Conservation (phyloP, 2,113 vertebrate species). For the Phrynosoma platyrhinos region DNA sequence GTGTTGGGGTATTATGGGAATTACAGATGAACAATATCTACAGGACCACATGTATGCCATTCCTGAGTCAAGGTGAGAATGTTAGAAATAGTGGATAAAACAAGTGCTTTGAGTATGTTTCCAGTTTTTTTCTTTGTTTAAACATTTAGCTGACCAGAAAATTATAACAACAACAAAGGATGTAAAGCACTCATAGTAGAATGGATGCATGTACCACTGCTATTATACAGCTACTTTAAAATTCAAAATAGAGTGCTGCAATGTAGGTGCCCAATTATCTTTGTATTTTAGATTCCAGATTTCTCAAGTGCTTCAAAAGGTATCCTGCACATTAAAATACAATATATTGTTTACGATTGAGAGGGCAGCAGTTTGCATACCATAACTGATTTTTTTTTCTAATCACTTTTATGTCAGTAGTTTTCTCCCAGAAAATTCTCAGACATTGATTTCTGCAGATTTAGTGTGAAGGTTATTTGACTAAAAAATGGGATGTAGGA, state of each 20-base stretch:
- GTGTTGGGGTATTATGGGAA: neutral
- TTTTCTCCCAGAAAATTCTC: neutral
- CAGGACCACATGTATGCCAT: neutral
- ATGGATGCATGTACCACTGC: neutral
- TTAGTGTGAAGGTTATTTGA: neutral
- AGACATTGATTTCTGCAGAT: neutral
- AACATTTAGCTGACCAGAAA: neutral
- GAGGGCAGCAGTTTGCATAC: neutral
- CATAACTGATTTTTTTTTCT: neutral
- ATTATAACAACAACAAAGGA: slow-evolving; percentile 1
- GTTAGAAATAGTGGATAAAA: neutral
- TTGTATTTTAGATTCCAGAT: neutral
- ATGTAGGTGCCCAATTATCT: neutral
- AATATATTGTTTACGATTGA: neutral
- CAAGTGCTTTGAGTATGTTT: neutral
- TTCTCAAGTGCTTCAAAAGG: neutral
- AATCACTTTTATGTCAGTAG: neutral
- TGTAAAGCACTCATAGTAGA: neutral
- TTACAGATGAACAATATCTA: neutral
- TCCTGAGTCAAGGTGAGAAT: neutral
- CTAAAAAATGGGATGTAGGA: neutral
- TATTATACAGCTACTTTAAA: neutral
- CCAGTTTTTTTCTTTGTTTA: neutral
- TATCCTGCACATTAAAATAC: neutral
- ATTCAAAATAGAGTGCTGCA: neutral